These are phyloP conservation scores for Tachypleus tridentatus DNA, from an alignment of 1,140 invertebrate genomes.

Conservation along the genomic window DNA sequence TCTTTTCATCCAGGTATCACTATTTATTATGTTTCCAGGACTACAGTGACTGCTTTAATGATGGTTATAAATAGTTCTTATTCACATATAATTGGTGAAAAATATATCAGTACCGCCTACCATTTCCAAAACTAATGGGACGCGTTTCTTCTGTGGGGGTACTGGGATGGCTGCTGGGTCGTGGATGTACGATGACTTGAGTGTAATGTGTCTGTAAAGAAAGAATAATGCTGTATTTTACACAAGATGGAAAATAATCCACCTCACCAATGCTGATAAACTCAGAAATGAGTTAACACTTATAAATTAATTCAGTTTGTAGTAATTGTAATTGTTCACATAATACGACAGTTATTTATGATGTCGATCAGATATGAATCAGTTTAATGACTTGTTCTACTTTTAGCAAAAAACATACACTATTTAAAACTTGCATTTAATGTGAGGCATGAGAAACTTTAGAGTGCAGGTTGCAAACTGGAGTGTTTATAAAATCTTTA, in stretches of 20 bases:
- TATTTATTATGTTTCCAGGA: constrained; percentile 1
- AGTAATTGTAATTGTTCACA: constrained; percentile 15
- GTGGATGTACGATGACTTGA: constrained; percentile 17
- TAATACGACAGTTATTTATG: constrained; percentile 1
- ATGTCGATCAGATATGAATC: no score
- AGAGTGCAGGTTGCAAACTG: no score
- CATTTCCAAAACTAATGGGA: constrained; percentile 16
- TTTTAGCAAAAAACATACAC: no score
- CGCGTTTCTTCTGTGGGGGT: constrained; percentile 14
- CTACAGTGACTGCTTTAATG: no score
- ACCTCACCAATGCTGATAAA: not conserved
- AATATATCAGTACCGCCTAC: constrained; percentile 9
- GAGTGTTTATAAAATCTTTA: no score
- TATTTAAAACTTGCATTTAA: no score
- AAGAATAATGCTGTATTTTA: not conserved
- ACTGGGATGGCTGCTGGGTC: constrained; percentile 12
- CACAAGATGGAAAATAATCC: not conserved
- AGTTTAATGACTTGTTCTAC: no score
- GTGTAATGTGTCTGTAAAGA: constrained; percentile 17
- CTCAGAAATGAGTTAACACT: not conserved
- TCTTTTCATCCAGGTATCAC: no score
- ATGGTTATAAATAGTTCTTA: no score
- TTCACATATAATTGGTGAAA: no score
- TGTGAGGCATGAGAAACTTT: no score
- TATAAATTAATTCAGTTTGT: constrained; percentile 13